phyloP scores from a whole-genome alignment of 2,113 vertebrate species.

The Lagopus leucura region DNA sequence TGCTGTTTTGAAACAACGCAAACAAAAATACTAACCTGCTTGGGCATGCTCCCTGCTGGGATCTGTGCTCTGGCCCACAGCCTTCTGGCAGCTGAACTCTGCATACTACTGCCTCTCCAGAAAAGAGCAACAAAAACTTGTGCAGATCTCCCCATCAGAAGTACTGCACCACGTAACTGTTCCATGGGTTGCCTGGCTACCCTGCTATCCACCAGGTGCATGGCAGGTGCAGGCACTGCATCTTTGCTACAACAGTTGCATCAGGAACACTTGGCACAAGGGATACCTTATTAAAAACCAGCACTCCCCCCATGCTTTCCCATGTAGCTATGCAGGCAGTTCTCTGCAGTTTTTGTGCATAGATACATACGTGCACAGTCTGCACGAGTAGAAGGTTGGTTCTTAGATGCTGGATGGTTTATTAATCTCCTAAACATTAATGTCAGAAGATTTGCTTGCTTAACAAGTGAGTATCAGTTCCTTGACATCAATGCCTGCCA shows the following conservation, averaged over 20 bases:
- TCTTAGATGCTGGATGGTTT: neutral
- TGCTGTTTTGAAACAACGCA: neutral
- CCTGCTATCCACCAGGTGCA: neutral
- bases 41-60: neutral
- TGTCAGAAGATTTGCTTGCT: neutral
- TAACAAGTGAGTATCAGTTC: neutral
- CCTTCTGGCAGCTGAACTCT: neutral
- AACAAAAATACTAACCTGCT: neutral
- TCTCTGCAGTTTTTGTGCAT: neutral
- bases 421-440: neutral
- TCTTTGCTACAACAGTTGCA: neutral
- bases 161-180: neutral
- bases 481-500: accelerated
- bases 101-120: neutral
- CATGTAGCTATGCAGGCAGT: accelerated
- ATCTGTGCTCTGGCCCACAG: neutral
- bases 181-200: neutral
- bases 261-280: neutral
- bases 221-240: neutral
- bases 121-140: neutral
- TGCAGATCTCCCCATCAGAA: neutral
- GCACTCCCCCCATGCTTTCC: neutral
- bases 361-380: neutral
- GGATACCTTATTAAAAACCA: neutral
- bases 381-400: accelerated